Evolutionary conservation across 2,113 vertebrate genomes (phyloP), one percentile per base, ranked within the genome.

Genomic region (Oceanites oceanicus): DNA sequence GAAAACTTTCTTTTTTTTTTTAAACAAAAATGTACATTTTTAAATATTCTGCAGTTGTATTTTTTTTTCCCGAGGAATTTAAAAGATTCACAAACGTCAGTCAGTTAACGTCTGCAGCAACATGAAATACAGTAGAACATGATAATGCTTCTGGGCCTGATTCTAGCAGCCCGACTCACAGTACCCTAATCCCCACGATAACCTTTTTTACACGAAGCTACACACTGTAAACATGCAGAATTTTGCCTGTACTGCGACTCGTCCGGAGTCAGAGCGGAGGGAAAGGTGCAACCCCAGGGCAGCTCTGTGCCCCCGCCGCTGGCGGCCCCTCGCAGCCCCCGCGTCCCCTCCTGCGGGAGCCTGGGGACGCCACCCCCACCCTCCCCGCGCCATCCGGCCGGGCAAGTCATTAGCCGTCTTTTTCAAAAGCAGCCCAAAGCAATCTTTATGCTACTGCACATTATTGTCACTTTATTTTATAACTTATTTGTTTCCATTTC

Each of bases 401-500:
- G 61, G 59, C 82, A 61, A 97, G 96, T 84, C 95, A 79, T 65
- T 26, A 79, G 94, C 73, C 53, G 66, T 61, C 95, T 67, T 65
- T 72, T 56, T 83, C 94, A 95, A 91, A 93, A 47, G 92, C 88
- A 72, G 94, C 94, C 97, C 94, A 96, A 82, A 97, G 90, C 97
- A 76, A 92, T 86, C 95, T 95, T 96, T 92, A 93, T 95, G 95
- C 92, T 95, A 74, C 94, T 68, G 89, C 94, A 80, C 94, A 83
- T 97, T 96, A 96, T 80, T 86, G 86, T 92, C 92, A 96, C 88
- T 96, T 97, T 66, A 90, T 96, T 97, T 97, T 94, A 67, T 92
- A 95, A 97, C 91, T 97, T 97, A 95, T 91, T 97, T 95, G 90
- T 94, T 97, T 97, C 86, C 92, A 93, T 96, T 97, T 96, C 95